Evolutionary conservation across 2,888 invertebrate species (phyloP).

Genomic region (Diplazon laetatorius): DNA sequence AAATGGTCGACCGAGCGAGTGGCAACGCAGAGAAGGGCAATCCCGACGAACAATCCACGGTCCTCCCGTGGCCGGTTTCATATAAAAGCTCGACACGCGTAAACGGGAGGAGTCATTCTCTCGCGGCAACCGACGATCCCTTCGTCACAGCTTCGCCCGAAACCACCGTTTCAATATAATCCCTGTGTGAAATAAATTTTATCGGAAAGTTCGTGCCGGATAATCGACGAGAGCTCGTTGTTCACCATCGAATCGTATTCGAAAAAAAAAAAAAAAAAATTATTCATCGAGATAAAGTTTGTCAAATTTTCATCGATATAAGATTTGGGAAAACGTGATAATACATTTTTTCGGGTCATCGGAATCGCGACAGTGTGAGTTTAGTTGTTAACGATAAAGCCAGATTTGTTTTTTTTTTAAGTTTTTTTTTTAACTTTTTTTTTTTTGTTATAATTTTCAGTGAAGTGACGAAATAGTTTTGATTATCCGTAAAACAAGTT

Average conservation of each 20-base stretch:
- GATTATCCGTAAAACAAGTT: constrained; percentile 3
- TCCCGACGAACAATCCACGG: constrained; percentile 76
- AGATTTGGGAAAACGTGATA: too few species aligned
- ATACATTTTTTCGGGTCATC: background rate
- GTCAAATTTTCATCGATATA: too few species aligned
- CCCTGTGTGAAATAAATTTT: too few species aligned
- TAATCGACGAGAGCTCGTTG: too few species aligned
- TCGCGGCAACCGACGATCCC: constrained; percentile 67
- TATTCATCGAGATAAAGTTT: too few species aligned
- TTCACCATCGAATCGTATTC: too few species aligned
- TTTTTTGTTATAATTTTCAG: too few species aligned
- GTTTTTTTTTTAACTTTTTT: too few species aligned
- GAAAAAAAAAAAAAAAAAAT: too few species aligned
- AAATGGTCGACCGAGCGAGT: constrained; percentile 26
- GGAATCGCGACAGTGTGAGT: background rate
- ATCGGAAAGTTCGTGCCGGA: background rate
- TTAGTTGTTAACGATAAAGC: background rate
- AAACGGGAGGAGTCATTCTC: constrained; percentile 77
- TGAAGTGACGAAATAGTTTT: constrained; percentile 14
- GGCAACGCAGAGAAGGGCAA: constrained; percentile 64
- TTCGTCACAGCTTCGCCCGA: constrained; percentile 61
- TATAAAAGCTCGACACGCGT: constrained; percentile 78
- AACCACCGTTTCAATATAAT: too few species aligned
- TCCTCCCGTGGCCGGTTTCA: constrained; percentile 74
- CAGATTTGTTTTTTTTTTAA: too few species aligned